Evolutionary conservation across 1,140 invertebrate species (phyloP), one percentile per base, ranked within the genome.

Genomic region (Ooceraea biroi): DNA sequence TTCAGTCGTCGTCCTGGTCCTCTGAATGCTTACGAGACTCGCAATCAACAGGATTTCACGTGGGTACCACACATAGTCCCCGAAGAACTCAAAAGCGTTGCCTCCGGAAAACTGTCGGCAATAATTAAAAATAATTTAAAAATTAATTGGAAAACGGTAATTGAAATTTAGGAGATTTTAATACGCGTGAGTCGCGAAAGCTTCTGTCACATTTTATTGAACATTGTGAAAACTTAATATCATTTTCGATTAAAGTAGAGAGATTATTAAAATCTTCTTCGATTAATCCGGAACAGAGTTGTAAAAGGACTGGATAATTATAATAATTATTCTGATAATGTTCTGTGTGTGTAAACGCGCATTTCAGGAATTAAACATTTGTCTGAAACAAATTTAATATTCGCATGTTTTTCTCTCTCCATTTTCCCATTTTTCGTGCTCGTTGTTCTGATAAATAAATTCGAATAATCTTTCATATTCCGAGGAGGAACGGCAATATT

Each of bases 341-440:
- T 58, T 1, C 55, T 57, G 14, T 22, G 22, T 36, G n/a, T n/a
- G n/a, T n/a, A n/a, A n/a, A n/a, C 22, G 7, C 11, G 55, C 3
- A 72, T 11, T 72, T 57, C 36, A 55, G 41, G 17, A 71, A 71
- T 7, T 52, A 1, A 72, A 25, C 19, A 19, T 14, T 72, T 41
- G 22, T 72, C 52, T 52, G 17, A 36, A 55, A 2, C 8, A 17
- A 36, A 19, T 4, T 50, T 3, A 50, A 68, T 17, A 66, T 25
- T 0, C 46, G 14, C n/a, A 69, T 30, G 30, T 36, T 14, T 19
- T 55, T 71, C 0, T 4, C 14, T 19, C 36, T 52, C 27, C 17
- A 50, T 30, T 7, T 19, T 30, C 30, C 3, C 22, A 1, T 60
- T 27, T 71, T 69, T 71, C 17, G 0, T 52, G 22, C 30, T 2